phyloP scores from a whole-genome alignment of 1,140 invertebrate genomes.

The Semibalanus balanoides region DNA sequence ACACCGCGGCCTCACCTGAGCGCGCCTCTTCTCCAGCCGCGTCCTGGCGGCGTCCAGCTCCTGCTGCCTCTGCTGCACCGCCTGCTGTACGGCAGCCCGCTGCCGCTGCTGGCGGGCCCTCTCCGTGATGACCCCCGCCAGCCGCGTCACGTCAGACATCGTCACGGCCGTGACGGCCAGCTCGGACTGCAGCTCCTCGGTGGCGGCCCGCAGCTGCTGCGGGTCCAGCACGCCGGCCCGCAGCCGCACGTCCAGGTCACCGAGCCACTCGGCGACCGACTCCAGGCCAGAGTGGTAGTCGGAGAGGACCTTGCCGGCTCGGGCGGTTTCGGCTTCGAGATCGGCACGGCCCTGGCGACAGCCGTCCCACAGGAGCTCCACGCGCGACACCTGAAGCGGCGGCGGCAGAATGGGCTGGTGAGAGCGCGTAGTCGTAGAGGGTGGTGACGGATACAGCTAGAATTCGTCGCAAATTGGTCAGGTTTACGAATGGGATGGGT shows the following conservation, averaged over 20 bases:
- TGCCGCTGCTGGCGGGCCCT: too few species aligned
- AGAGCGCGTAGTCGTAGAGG: too few species aligned
- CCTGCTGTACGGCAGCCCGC: neutral
- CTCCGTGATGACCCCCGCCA: neutral
- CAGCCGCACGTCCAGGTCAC: neutral
- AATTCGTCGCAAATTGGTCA: too few species aligned
- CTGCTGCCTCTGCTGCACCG: neutral
- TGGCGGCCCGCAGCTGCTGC: slow-evolving; percentile 27
- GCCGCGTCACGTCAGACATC: neutral
- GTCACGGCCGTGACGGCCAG: neutral
- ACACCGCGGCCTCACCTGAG: slow-evolving; percentile 64
- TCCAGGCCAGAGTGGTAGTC: neutral
- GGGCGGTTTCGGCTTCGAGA: neutral
- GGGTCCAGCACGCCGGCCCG: slow-evolving; percentile 22
- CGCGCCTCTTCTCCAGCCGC: neutral
- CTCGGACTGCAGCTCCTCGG: slow-evolving; percentile 17
- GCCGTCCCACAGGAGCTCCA: neutral
- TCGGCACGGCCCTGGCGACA: neutral
- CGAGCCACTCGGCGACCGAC: neutral
- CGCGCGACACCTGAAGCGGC: neutral
- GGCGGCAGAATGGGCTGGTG: too few species aligned
- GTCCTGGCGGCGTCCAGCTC: neutral
- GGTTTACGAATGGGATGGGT: too few species aligned
- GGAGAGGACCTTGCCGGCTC: neutral
- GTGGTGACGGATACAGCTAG: too few species aligned